Conservation (phyloP, 2,113 vertebrate species). For the Pseudolaguvia tuberculata region DNA sequence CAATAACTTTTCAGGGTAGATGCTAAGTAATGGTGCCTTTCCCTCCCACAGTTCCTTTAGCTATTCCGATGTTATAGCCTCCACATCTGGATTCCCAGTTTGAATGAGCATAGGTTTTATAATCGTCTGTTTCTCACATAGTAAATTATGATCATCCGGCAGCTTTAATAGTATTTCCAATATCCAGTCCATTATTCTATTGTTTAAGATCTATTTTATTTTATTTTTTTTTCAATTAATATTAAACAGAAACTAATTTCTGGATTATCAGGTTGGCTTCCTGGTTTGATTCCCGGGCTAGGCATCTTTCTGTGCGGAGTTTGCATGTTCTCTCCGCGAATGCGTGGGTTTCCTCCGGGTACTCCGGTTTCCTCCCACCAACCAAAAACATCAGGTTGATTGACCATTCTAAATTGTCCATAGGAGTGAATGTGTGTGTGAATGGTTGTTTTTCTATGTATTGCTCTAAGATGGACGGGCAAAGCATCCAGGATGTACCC, state of each 20-base stretch:
- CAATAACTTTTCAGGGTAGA: slow-evolving; percentile 14
- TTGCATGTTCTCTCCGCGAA: no score
- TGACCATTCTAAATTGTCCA: no score
- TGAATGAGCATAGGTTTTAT: not conserved
- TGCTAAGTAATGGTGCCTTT: slow-evolving; percentile 38
- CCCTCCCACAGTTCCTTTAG: not conserved
- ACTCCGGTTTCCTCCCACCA: no score
- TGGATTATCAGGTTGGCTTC: not conserved
- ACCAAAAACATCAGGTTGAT: no score
- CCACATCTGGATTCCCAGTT: slow-evolving; percentile 19
- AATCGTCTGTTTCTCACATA: not conserved
- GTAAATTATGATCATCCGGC: not conserved
- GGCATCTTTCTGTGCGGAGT: no score
- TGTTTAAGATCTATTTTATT: not conserved
- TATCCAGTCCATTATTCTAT: not conserved
- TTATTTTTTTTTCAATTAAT: no score
- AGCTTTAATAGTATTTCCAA: not conserved
- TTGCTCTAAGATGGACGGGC: no score
- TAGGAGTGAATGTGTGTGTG: no score
- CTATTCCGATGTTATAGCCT: slow-evolving; percentile 37
- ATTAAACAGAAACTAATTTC: not conserved
- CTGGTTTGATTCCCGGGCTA: no score
- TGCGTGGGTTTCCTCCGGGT: no score
- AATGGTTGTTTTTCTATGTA: no score
- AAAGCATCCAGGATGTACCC: no score